Conservation (phyloP, 2,113 vertebrate species). For the Misgurnus mizolepis region DNA sequence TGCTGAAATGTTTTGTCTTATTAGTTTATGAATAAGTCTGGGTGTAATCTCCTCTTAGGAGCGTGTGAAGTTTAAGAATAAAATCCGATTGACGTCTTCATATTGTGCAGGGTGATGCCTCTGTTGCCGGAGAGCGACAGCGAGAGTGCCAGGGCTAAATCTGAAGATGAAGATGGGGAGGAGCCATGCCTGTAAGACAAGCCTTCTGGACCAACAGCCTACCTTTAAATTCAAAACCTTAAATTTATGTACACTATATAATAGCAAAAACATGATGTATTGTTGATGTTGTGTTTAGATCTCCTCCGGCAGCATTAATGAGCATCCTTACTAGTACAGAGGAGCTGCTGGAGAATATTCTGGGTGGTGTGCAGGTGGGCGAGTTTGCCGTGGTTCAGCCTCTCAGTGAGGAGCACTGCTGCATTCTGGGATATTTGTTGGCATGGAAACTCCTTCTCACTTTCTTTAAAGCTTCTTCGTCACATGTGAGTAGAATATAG, state of each 20-base stretch:
- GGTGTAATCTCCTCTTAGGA: neutral
- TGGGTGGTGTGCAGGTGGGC: slow-evolving; percentile 86
- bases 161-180: slow-evolving; percentile 86
- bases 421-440: slow-evolving; percentile 90
- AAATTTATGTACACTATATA: too few species aligned
- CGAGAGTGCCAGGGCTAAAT: slow-evolving; percentile 80
- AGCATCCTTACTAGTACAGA: slow-evolving; percentile 82
- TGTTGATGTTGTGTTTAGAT: slow-evolving; percentile 68
- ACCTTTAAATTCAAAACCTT: too few species aligned
- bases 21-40: neutral
- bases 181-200: slow-evolving; percentile 86
- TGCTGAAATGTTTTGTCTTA: slow-evolving; percentile 10
- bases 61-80: neutral
- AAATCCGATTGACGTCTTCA: slow-evolving; percentile 2
- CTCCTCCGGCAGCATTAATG: slow-evolving; percentile 91
- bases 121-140: slow-evolving; percentile 89
- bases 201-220: neutral
- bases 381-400: slow-evolving; percentile 89
- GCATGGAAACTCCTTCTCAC: slow-evolving; percentile 92
- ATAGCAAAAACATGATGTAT: neutral
- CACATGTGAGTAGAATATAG: slow-evolving; percentile 77
- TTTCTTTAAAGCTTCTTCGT: slow-evolving; percentile 93
- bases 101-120: slow-evolving; percentile 84
- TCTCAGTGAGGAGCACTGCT: slow-evolving; percentile 88
- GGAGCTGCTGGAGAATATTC: slow-evolving; percentile 84